Base-by-base conservation (phyloP, 2,113 vertebrate species). In the Hippocampus barbouri region DNA sequence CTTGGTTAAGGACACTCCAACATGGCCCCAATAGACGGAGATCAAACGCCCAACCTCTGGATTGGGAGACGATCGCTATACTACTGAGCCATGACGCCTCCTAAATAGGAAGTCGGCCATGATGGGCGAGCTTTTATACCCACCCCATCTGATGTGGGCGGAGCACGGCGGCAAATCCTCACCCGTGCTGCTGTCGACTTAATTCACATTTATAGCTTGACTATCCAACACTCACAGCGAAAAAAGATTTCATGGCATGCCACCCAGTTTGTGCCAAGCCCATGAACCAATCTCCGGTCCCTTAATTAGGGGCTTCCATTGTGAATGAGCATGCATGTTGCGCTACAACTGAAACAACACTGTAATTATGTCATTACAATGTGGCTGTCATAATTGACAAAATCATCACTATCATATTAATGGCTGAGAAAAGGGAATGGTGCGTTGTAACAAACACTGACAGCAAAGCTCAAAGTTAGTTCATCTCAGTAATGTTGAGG, bases 281-380 rank as follows among this genome's bases (percentile, higher is more conserved):
- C 94, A 98, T 97, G 97, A 97, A 93, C 94, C 94, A 94, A 95
- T 95, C 95, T 94, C 95, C 88, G 78, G 93, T 94, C 94, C 93
- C 91, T 91, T 96, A 96, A 96, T 97, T 97, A 96, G 91, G 30
- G 89, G 88, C 94, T 96, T 95, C 94, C 94, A 95, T 95, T 95
- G 94, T 96, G 95, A 97, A 95, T 93, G 93, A 96, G 92, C 88
- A 86, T 85, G 91, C 79, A 83, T 91, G 94, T 92, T 88, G 83
- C 90, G 85, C 87, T 93, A 93, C 90, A 93, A 93, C 95, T 89
- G 93, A 93, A 92, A 93, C 92, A 95, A 96, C 94, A 93, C 94
- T 91, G 95, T 94, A 94, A 95, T 95, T 96, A 95, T 97, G 96
- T 96, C 88, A 95, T 96, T 96, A 96, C 90, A 81, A 69, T 5